Percentiles rank a stretch among this genome's conserved stretches.
These are phyloP conservation scores for Melospiza georgiana DNA, from an alignment of 2,113 vertebrate species.

Conservation along the genomic window DNA sequence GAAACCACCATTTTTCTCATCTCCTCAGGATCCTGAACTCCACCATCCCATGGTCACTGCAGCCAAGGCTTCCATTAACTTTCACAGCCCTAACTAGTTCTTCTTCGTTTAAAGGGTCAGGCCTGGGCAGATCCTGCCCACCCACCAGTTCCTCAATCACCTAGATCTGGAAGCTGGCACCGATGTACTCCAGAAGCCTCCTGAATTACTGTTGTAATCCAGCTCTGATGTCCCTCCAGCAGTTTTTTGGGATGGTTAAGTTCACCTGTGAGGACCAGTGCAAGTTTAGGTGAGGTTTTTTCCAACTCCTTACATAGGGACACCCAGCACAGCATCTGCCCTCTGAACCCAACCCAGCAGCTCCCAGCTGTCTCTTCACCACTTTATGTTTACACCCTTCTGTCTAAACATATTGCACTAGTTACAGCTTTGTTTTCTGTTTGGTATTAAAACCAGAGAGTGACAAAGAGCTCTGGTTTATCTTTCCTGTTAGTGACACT, in stretches of 20 bases:
- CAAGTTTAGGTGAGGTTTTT: neutral
- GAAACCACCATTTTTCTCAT: neutral
- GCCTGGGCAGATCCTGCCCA: accelerated
- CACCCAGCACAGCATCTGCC: neutral
- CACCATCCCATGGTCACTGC: neutral
- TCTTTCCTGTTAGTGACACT: neutral
- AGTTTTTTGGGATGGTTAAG: neutral
- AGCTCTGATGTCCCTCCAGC: neutral
- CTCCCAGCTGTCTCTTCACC: neutral
- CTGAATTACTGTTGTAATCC: neutral
- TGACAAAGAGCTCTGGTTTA: neutral
- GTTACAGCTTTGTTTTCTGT: neutral
- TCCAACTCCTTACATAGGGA: neutral
- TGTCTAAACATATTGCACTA: neutral
- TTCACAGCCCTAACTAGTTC: neutral
- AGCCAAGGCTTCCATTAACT: neutral
- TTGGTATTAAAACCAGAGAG: neutral
- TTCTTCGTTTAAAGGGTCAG: neutral
- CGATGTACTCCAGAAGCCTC: neutral
- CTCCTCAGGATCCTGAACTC: neutral
- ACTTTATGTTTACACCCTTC: neutral
- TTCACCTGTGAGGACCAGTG: neutral
- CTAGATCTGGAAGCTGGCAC: neutral
- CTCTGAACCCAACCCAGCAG: neutral
- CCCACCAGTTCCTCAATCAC: neutral